Conservation (phyloP, 2,113 vertebrate genomes). For the Heterotilapia buettikoferi region DNA sequence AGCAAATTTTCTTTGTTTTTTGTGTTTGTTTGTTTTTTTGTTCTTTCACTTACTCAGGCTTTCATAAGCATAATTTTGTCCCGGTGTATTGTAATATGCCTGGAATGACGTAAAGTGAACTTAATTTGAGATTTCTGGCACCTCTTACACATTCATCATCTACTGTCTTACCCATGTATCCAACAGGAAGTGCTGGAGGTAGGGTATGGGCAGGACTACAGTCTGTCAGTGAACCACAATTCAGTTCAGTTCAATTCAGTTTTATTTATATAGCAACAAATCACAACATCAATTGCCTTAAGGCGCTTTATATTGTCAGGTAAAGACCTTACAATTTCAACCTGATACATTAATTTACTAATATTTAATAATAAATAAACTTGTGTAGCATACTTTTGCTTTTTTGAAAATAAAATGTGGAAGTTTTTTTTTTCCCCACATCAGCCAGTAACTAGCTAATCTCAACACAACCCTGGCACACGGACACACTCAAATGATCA, state of each 20-base stretch:
- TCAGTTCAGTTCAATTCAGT: neutral
- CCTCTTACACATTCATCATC: neutral
- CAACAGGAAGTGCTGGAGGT: neutral
- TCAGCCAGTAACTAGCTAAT: neutral
- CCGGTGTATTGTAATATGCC: neutral
- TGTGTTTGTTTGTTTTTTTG: accelerated
- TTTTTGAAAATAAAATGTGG: neutral
- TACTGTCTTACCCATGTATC: neutral
- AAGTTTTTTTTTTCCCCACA: neutral
- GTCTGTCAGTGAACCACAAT: neutral
- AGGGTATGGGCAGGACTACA: neutral
- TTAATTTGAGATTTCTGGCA: neutral
- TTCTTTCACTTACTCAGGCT: neutral
- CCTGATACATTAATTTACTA: neutral
- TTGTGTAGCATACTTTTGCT: neutral
- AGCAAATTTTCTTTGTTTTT: neutral
- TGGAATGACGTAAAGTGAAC: neutral
- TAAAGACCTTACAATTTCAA: neutral
- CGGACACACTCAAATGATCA: neutral
- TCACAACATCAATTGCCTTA: neutral
- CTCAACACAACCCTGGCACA: neutral
- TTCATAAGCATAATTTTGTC: neutral
- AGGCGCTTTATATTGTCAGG: neutral
- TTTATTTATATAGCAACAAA: neutral
- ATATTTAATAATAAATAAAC: neutral